Evolutionary conservation across 2,113 vertebrate genomes (phyloP), one percentile per base, ranked within the genome.

Genomic region (Elachura formosa): DNA sequence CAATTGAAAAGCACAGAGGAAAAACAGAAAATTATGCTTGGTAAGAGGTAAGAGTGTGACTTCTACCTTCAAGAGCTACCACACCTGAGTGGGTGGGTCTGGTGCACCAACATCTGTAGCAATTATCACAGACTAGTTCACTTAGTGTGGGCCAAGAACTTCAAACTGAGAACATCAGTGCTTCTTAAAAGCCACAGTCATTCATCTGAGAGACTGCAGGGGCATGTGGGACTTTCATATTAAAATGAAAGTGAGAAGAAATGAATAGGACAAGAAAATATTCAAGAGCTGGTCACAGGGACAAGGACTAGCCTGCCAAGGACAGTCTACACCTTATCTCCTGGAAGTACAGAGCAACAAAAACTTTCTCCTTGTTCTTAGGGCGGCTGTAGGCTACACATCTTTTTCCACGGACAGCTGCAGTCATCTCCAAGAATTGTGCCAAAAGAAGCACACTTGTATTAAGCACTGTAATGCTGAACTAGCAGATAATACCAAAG

Each of bases 401-500:
- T 36, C 36, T n/a, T 80, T 55, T 10, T 6, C 48, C 68, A 29
- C 12, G 15, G 28, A 31, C 56, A 61, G 33, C 40, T 77, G 28
- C 16, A n/a, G n/a, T n/a, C 73, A 16, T 14, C 0, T 0, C 31
- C 26, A 61, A 55, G 58, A 63, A 13, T 19, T 36, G 21, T 79
- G 81, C 67, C 67, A 76, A 79, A 73, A 26, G 62, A 73, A 87
- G 24, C 58, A 66, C 26, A 40, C 7, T 26, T 19, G 4, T 45
- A 81, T 36, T 40, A 33, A 77, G 25, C 23, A 66, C 11, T 40
- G 46, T 25, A 68, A 61, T 43, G 46, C 34, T 89, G 63, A 96
- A 85, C 74, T 58, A 73, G 41, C 26, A 82, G 69, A 92, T 69
- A 81, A 82, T 87, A 89, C 71, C 45, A 75, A 89, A 94, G 58